Evolutionary conservation across 2,888 invertebrate genomes (phyloP).

Genomic region (Erebia palarica): DNA sequence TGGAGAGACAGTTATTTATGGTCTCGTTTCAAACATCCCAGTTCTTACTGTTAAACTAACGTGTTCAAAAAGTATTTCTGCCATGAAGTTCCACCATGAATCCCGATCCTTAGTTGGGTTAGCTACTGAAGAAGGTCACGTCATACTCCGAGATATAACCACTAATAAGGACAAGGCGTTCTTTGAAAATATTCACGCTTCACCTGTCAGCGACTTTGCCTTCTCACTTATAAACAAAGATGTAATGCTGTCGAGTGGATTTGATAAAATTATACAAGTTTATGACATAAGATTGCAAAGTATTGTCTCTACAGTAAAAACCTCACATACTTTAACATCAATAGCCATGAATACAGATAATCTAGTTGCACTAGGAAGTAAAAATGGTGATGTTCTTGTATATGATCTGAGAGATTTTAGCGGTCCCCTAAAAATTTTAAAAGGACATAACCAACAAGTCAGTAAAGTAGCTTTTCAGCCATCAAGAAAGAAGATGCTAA

Average conservation of each 20-base stretch:
- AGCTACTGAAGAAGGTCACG: conserved; percentile 79
- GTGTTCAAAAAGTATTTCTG: conserved; percentile 71
- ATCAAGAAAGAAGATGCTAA: conserved; percentile 54
- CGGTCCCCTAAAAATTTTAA: conserved; percentile 69
- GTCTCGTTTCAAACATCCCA: conserved; percentile 77
- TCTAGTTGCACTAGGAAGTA: conserved; percentile 80
- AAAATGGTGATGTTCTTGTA: conserved; percentile 77
- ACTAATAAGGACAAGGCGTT: conserved; percentile 74
- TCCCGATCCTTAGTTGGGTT: conserved; percentile 69
- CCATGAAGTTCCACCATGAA: conserved; percentile 77
- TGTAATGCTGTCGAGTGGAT: conserved; percentile 80
- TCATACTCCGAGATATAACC: conserved; percentile 69
- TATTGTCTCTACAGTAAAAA: conserved; percentile 70
- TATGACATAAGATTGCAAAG: conserved; percentile 79
- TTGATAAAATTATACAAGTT: conserved; percentile 81
- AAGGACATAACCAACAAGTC: conserved; percentile 77
- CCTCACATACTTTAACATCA: conserved; percentile 67
- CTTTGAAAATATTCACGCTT: conserved; percentile 79
- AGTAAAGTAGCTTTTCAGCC: conserved; percentile 76
- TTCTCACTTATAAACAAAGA: conserved; percentile 81
- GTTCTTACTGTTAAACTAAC: conserved; percentile 68
- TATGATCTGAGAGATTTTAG: conserved; percentile 82
- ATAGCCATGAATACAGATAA: conserved; percentile 71
- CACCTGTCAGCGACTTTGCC: conserved; percentile 81
- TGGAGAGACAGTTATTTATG: conserved; percentile 76